These are phyloP conservation scores for Cataglyphis hispanica DNA, from an alignment of 1,140 invertebrate species.

Conservation along the genomic window DNA sequence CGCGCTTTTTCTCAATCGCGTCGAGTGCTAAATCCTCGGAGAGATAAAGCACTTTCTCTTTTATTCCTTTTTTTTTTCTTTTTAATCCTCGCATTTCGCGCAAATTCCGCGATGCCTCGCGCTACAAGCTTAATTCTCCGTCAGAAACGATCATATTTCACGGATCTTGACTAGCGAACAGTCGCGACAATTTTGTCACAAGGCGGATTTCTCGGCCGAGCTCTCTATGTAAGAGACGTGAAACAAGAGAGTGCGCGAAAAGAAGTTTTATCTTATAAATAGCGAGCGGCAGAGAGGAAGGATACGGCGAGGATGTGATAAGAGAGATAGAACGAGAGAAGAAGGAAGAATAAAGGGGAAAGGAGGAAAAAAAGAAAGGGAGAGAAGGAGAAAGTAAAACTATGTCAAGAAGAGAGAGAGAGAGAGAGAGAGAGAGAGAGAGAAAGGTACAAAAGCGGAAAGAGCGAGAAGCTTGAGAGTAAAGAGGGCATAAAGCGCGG, in stretches of 20 bases:
- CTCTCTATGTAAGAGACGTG: slow-evolving; percentile 46
- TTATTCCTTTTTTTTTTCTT: not conserved
- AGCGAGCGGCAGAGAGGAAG: not conserved
- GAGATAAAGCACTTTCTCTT: not conserved
- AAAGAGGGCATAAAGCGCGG: slow-evolving; percentile 8
- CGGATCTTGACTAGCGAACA: slow-evolving; percentile 65
- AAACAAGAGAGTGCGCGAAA: slow-evolving; percentile 24
- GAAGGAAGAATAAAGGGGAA: slow-evolving; percentile 29
- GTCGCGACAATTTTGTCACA: slow-evolving; percentile 67
- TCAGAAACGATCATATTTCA: slow-evolving; percentile 71
- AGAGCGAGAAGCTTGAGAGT: slow-evolving; percentile 40
- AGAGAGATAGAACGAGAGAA: slow-evolving; percentile 62
- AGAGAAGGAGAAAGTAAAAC: slow-evolving; percentile 31
- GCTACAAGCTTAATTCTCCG: slow-evolving; percentile 66
- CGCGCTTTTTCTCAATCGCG: slow-evolving; percentile 14
- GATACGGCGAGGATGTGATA: slow-evolving; percentile 49
- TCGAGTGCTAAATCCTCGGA: slow-evolving; percentile 7
- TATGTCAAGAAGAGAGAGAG: slow-evolving; percentile 52
- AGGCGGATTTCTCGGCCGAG: slow-evolving; percentile 43
- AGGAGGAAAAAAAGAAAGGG: slow-evolving; percentile 48
- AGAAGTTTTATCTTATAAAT: slow-evolving; percentile 60
- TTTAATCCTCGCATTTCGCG: slow-evolving; percentile 29
- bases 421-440: slow-evolving; percentile 58
- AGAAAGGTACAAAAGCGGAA: slow-evolving; percentile 53
- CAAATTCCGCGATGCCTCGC: slow-evolving; percentile 46